Evolutionary conservation across 2,113 vertebrate species (phyloP), one percentile per base, ranked within the genome.

Genomic region (Pygoscelis adeliae): DNA sequence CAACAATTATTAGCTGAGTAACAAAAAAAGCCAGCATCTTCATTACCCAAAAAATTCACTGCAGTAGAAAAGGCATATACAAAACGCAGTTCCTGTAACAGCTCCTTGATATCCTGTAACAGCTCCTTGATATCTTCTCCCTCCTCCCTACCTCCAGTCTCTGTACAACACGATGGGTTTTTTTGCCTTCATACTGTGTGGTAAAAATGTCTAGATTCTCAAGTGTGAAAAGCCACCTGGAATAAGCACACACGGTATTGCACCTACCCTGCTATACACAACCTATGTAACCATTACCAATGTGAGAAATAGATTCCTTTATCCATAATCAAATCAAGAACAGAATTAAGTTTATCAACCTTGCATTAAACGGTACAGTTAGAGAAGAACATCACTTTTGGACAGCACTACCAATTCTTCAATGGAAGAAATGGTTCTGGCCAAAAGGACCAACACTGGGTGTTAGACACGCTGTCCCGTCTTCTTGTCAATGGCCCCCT

Each of bases 401-500:
- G 38, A 82, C 9, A 86, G 49, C 12, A 47, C 29, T 72, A 58
- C 5, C 52, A 61, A 23, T 42, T 87, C 42, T 61, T 87, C 4
- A 4, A 47, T 15, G 69, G 29, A 62, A 79, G 15, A 85, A 87
- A 78, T 5, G 4, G 38, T 25, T 77, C 52, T 52, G 25, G 15
- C 22, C 46, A 47, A 92, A 46, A 71, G 13, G 34, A 72, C 26
- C 11, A 55, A 63, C 0, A 0, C 15, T 32, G 21, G 8, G 18
- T 61, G 46, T 38, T 32, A 66, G 2, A 63, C 6, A 67, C 18
- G 7, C 14, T 19, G 12, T 32, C 13, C 10, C 3, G 2, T 21
- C 10, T 27, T 74, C 30, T 65, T 44, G 32, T 29, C 19, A 7
- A 2, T 8, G 17, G 30, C 56, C 21, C 20, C 87, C 15, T 17